Conservation (phyloP, 1,140 invertebrate species). For the Eubasilissa regina region DNA sequence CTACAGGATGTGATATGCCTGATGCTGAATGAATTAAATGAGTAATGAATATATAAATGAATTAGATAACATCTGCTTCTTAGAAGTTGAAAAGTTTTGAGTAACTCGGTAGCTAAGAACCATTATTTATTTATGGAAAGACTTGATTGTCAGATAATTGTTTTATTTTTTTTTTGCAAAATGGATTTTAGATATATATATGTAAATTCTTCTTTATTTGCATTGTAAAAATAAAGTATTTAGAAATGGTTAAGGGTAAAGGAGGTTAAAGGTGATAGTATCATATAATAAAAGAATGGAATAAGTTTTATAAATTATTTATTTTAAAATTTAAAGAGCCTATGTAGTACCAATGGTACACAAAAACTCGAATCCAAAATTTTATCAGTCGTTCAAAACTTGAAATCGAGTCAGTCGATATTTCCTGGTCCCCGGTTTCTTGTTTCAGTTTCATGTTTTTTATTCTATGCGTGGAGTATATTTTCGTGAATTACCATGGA, state of each 20-base stretch:
- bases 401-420: conserved; percentile 51
- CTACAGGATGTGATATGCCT: neutral
- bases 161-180: too few species aligned
- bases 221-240: too few species aligned
- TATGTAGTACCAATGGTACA: conserved; percentile 49
- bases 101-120: too few species aligned
- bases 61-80: too few species aligned
- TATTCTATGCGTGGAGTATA: neutral
- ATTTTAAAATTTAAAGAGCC: conserved; percentile 56
- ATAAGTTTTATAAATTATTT: conserved; percentile 50
- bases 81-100: too few species aligned
- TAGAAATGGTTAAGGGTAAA: too few species aligned
- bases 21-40: neutral
- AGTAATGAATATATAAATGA: too few species aligned
- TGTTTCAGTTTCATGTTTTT: conserved; percentile 31
- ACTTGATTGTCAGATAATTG: too few species aligned
- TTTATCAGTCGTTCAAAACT: conserved; percentile 52
- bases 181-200: too few species aligned
- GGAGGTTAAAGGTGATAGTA: too few species aligned
- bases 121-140: too few species aligned
- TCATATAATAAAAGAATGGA: neutral
- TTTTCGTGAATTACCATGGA: conserved; percentile 49
- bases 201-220: too few species aligned
- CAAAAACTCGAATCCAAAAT: conserved; percentile 46
- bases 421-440: conserved; percentile 20